These are phyloP conservation scores for Dinocampus coccinellae DNA, from an alignment of 2,888 invertebrate species.

Conservation along the genomic window DNA sequence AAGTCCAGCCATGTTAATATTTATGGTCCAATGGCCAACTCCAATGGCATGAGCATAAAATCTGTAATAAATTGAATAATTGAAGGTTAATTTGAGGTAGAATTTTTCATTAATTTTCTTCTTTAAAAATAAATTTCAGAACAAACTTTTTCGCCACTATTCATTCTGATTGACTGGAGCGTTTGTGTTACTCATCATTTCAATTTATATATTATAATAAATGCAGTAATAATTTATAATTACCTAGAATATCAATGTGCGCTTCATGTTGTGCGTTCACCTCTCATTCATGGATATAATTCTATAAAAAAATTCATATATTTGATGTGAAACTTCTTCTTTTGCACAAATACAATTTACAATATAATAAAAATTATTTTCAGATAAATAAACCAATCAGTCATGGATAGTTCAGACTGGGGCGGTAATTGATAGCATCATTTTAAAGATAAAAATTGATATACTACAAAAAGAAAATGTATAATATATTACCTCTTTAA, in stretches of 20 bases:
- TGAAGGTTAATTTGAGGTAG: background rate
- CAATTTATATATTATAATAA: background rate
- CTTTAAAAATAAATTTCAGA: conserved; percentile 33
- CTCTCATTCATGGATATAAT: too few relatives aligned
- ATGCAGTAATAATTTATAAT: background rate
- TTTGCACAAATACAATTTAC: background rate
- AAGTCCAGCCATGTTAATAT: too few relatives aligned
- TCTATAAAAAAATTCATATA: too few relatives aligned
- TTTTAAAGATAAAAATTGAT: background rate
- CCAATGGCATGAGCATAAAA: too few relatives aligned
- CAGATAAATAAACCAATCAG: background rate
- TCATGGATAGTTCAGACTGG: background rate
- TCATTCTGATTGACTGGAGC: conserved; percentile 60
- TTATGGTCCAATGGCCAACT: too few relatives aligned
- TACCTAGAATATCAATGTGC: background rate
- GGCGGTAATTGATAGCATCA: background rate
- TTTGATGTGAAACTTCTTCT: too few relatives aligned
- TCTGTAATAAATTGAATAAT: background rate
- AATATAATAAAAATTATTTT: background rate
- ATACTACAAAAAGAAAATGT: background rate
- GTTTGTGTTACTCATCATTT: conserved; percentile 55
- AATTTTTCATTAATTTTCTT: background rate
- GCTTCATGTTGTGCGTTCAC: background rate
- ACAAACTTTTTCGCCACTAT: conserved; percentile 53
- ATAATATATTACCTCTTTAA: background rate